Conservation (phyloP, 2,113 vertebrate species). For the Pomatorhinus ruficollis region DNA sequence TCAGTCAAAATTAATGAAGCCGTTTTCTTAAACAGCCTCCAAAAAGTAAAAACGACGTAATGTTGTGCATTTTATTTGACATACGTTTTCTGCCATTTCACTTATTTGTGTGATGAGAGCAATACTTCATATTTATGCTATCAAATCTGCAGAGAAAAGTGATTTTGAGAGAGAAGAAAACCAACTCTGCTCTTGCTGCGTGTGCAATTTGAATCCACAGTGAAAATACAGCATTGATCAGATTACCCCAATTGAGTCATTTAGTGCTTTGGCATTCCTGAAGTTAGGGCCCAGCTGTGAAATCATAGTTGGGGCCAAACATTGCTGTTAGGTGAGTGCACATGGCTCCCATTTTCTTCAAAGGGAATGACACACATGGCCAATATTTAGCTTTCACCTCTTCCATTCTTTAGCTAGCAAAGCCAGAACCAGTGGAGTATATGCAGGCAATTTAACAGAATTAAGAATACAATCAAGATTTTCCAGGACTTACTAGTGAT, state of each 20-base stretch:
- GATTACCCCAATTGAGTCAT: conserved; percentile 58
- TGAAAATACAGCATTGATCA: conserved; percentile 40
- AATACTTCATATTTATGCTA: conserved; percentile 34
- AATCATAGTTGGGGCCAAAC: conserved; percentile 57
- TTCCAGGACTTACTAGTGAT: conserved; percentile 29
- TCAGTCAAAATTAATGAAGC: conserved; percentile 75
- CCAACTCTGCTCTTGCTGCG: conserved; percentile 13
- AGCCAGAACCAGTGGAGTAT: conserved; percentile 40
- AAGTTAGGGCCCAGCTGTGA: conserved; percentile 63
- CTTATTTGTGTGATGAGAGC: conserved; percentile 51
- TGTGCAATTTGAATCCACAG: conserved; percentile 44
- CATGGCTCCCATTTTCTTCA: conserved; percentile 72
- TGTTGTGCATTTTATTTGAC: conserved; percentile 66
- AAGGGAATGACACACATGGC: conserved; percentile 63
- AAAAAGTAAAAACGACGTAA: conserved; percentile 58
- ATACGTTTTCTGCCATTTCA: conserved; percentile 62
- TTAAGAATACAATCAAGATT: conserved; percentile 55
- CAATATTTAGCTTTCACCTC: conserved; percentile 65
- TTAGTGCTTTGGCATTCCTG: conserved; percentile 51
- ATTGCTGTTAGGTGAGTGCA: conserved; percentile 54
- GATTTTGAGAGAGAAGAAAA: conserved; percentile 56
- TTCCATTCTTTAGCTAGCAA: conserved; percentile 48
- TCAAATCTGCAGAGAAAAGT: conserved; percentile 37
- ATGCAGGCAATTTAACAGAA: conserved; percentile 46
- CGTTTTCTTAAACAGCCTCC: conserved; percentile 57